Conservation (phyloP, 2,888 invertebrate species). For the Eilema caniola region DNA sequence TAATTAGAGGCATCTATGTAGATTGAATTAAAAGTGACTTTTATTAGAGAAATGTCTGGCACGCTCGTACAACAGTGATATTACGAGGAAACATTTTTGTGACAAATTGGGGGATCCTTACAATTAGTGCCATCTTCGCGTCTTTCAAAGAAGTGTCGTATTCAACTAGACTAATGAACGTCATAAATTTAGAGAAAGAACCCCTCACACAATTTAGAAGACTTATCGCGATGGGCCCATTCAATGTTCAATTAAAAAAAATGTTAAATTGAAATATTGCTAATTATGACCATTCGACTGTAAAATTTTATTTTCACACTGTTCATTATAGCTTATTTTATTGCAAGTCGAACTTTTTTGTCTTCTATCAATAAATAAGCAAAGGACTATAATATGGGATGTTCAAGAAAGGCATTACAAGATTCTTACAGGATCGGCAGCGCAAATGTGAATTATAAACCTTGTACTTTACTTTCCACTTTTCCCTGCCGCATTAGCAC, state of each 20-base stretch:
- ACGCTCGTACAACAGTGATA: slow-evolving; percentile 47
- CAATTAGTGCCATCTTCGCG: slow-evolving; percentile 77
- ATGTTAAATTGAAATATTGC: slow-evolving; percentile 40
- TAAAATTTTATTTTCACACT: neutral
- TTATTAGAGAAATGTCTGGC: slow-evolving; percentile 33
- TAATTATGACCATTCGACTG: neutral
- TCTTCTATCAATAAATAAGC: too few species aligned
- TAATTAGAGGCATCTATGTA: neutral
- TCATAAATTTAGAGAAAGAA: slow-evolving; percentile 74
- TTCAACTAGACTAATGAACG: slow-evolving; percentile 80
- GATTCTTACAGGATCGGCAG: too few species aligned
- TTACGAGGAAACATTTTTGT: slow-evolving; percentile 66
- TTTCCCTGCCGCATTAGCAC: too few species aligned
- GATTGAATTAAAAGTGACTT: slow-evolving; percentile 40
- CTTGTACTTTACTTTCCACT: too few species aligned
- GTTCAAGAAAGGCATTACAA: too few species aligned
- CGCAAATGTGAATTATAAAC: too few species aligned
- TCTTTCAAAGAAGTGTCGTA: slow-evolving; percentile 78
- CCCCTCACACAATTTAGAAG: slow-evolving; percentile 72
- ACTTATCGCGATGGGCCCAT: slow-evolving; percentile 62
- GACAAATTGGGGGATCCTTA: slow-evolving; percentile 76
- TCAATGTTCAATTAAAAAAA: slow-evolving; percentile 32
- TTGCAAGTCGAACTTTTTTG: too few species aligned
- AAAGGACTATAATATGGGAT: too few species aligned
- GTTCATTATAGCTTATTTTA: too few species aligned